Evolutionary conservation across 2,888 invertebrate genomes (phyloP), one percentile per base, ranked within the genome.

Genomic region (Spisula solida): DNA sequence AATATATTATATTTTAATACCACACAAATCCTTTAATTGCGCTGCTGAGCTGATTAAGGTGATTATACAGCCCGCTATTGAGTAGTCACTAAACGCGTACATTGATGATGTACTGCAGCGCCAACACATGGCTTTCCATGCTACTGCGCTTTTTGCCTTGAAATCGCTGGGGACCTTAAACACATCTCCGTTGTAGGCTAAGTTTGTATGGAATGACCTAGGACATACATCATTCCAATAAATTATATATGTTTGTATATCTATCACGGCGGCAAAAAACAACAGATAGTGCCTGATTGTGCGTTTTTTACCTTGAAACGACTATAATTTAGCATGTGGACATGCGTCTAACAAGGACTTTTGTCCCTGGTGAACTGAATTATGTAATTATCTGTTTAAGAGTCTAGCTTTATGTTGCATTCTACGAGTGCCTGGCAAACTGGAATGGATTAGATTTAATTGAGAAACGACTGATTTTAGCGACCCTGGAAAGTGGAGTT

Each of bases 241-340:
- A 86, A 86, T 86, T 86, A 86, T 86, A 86, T 86, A 86, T 86
- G 86, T 81, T 81, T 81, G 86, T 86, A 86, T 86, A 86, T 81
- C 81, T 81, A 86, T 34, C 56, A 55, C 47, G 47, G 41, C 20
- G 34, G 16, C 81, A 86, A 85, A 85, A 85, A 85, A 18, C 79
- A 34, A 85, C 85, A 85, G 85, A 85, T 85, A 85, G 85, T 41
- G 75, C 41, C 79, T 85, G 85, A 85, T 79, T 85, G n/a, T 29
- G 29, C 18, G n/a, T 31, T 85, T 85, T 84, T 85, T 85, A 60
- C 25, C 18, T 85, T 75, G 79, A 56, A 85, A 79, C 47, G 48
- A 79, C 79, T 20, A n/a, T 79, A 79, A 55, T 55, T 55, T 85
- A 41, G 85, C 85, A 85, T 79, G 85, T 60, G 56, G 78, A 85